Conservation (phyloP, 1,140 invertebrate genomes). For the Danaus melanippus region DNA sequence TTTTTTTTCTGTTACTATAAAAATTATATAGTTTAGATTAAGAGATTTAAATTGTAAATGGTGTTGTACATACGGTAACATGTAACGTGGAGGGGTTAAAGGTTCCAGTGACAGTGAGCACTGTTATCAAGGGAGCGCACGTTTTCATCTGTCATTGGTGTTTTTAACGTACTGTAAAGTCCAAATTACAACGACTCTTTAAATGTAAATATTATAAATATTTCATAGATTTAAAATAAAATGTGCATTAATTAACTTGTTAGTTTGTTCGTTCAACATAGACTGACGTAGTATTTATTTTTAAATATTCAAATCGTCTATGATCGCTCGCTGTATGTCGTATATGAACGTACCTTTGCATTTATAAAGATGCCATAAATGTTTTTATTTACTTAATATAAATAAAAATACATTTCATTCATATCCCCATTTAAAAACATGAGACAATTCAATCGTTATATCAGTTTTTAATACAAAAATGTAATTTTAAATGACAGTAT, state of each 20-base stretch:
- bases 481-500: too few relatives aligned
- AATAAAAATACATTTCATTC: too few relatives aligned
- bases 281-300: too few relatives aligned
- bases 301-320: too few relatives aligned
- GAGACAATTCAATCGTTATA: too few relatives aligned
- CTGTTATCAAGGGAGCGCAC: conserved; percentile 3
- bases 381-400: too few relatives aligned
- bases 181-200: conserved; percentile 22
- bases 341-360: conserved; percentile 16
- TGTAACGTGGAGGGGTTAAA: conserved; percentile 6
- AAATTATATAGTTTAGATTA: conserved; percentile 18
- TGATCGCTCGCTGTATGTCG: not conserved
- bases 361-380: conserved; percentile 28
- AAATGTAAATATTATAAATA: conserved; percentile 8
- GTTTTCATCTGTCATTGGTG: conserved; percentile 7
- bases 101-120: conserved; percentile 9
- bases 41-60: conserved; percentile 18
- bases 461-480: too few relatives aligned
- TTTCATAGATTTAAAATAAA: not conserved
- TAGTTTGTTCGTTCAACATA: too few relatives aligned
- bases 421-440: too few relatives aligned
- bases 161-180: conserved; percentile 14
- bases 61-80: conserved; percentile 17
- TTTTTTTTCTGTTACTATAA: conserved; percentile 28
- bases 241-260: too few relatives aligned